Evolutionary conservation across 2,888 invertebrate species (phyloP), one percentile per base, ranked within the genome.

Genomic region (Agrochola circellaris): DNA sequence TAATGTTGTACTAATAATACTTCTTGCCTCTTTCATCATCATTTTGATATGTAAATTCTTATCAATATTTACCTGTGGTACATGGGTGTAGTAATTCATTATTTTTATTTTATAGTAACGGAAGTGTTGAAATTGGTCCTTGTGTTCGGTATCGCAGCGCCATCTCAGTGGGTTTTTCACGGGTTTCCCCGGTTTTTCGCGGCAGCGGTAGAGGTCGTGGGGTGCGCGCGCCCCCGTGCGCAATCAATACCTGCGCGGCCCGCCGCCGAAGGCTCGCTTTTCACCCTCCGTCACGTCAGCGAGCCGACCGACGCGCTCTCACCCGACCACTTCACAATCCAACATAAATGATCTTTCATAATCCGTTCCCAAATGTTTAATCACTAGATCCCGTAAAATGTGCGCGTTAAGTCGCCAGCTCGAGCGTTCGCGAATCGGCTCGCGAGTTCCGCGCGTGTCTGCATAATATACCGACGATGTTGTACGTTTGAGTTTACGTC

Each of bases 241-340:
- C 93, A 95, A 96, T 96, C 96, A 93, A 96, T 96, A 96, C 93
- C 92, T 93, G 94, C 94, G 95, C 95, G 90, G 87, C 82, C 84
- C 88, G 87, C 89, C 90, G 88, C 88, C 88, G 89, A 88, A 89
- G 89, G 89, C 91, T 91, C 87, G 91, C 89, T 91, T 94, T 94
- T 94, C 94, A 95, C 94, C 94, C 94, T 93, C 92, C 88, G 93
- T 91, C 94, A 94, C 93, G 94, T 92, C 93, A 93, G 89, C 91
- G 90, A 89, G 89, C 88, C 88, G 78, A 86, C 89, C 89, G 90
- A 91, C 93, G 90, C 92, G 90, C 88, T 89, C 90, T 89, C 85
- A 83, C 87, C 74, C 82, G 78, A 84, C 80, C 79, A 70, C 77
- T 83, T 82, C 84, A 83, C 79, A 84, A 82, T 79, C 79, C 75